Base-by-base conservation (phyloP, 2,888 invertebrate species). In the Coelopa pilipes region DNA sequence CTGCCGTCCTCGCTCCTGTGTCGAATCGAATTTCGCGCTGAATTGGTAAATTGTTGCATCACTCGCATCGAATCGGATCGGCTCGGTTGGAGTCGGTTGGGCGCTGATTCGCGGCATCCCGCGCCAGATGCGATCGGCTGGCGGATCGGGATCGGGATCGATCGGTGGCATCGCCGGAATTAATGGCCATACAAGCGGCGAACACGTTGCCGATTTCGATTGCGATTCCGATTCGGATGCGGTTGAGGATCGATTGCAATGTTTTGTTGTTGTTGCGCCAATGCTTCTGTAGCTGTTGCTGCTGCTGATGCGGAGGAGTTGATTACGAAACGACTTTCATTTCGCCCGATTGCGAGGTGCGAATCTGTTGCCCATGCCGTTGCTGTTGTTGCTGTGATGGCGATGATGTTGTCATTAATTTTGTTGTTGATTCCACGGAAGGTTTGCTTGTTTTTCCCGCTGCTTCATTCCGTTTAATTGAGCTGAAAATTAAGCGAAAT, bases 191-290 rank as follows among this genome's bases (percentile, higher is more conserved):
- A 70, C 59, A 70, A 47, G 70, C 59, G 21, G 59, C 34, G 70
- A 49, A 60, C 70, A 70, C 60, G 70, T 60, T 70, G 57, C 65
- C 34, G 69, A 69, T 69, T 45, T 59, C 46, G 69, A 55, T 45
- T 55, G 57, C 19, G 68, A 68, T 68, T 55, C 17, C 55, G 34
- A 4, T 49, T 46, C 12, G 49, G 24, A n/a, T n/a, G n/a, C n/a
- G 55, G 19, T 55, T 55, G 55, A n/a, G 7, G 19, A n/a, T n/a
- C n/a, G n/a, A n/a, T n/a, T n/a, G n/a, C n/a, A n/a, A n/a, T n/a
- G n/a, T 34, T 2, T 7, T 34, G 34, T 7, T 34, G 34, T 34
- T 34, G 34, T 34, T 34, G 34, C 7, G n/a, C n/a, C n/a, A n/a
- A n/a, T 34, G 34, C 2, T 34, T 34, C 34, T 7, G 34, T 4